Evolutionary conservation across 2,797 vertebrate genomes (phyloP).

Genomic region (Eupleurogrammus muticus): DNA sequence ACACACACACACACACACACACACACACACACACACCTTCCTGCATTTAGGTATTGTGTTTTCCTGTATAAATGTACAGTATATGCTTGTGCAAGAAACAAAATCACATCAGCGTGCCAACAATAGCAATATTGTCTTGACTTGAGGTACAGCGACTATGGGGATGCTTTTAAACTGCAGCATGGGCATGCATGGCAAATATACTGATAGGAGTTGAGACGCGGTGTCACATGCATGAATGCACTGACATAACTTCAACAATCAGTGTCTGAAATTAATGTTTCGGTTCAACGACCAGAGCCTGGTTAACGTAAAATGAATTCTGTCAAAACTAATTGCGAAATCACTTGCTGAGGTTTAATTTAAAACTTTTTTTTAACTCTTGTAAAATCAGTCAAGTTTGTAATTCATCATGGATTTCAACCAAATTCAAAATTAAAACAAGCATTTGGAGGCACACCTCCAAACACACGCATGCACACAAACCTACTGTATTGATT

Average conservation of each 20-base stretch:
- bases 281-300: slow-evolving; percentile 55
- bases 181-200: slow-evolving; percentile 17
- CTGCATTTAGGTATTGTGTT: slow-evolving; percentile 44
- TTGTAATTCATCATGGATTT: slow-evolving; percentile 54
- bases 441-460: slow-evolving; percentile 8
- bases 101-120: slow-evolving; percentile 28
- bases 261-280: slow-evolving; percentile 70
- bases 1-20: no score
- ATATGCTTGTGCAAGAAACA: slow-evolving; percentile 3
- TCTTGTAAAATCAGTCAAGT: slow-evolving; percentile 46
- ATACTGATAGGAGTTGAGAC: slow-evolving; percentile 41
- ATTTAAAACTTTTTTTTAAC: slow-evolving; percentile 42
- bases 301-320: slow-evolving; percentile 56
- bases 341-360: slow-evolving; percentile 50
- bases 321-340: slow-evolving; percentile 58
- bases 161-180: slow-evolving; percentile 37
- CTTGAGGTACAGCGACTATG: slow-evolving; percentile 11
- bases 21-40: slow-evolving; percentile 61
- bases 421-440: slow-evolving; percentile 42
- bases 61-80: slow-evolving; percentile 40
- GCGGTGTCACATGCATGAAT: slow-evolving; percentile 41
- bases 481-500: background rate
- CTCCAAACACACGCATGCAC: background rate
- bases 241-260: slow-evolving; percentile 51
- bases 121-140: slow-evolving; percentile 24